These are phyloP conservation scores for Carollia perspicillata DNA, from an alignment of 2,113 vertebrate species.

Conservation along the genomic window DNA sequence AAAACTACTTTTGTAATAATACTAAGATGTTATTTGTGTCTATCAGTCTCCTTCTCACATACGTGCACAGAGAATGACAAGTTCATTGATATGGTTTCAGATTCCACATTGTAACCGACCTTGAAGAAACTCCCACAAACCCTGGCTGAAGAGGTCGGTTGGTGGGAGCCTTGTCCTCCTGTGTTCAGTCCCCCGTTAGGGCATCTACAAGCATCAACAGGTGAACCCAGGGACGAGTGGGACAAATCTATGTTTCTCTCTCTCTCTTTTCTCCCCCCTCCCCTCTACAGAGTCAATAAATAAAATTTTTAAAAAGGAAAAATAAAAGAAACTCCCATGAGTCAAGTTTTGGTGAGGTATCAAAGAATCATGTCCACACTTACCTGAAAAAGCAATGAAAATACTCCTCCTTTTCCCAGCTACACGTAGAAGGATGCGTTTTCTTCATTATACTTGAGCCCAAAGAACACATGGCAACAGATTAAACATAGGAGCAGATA, in stretches of 20 bases:
- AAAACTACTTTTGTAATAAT: neutral
- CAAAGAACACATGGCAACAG: neutral
- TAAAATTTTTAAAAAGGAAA: no score
- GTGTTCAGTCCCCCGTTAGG: no score
- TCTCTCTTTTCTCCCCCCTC: no score
- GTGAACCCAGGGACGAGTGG: no score
- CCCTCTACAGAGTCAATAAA: no score
- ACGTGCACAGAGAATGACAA: neutral
- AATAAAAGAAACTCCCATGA: neutral
- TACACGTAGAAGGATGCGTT: neutral
- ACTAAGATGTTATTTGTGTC: neutral
- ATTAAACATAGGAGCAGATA: neutral
- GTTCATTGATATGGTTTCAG: neutral
- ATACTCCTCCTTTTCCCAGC: neutral
- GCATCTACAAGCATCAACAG: no score
- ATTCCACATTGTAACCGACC: neutral
- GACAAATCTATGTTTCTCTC: no score
- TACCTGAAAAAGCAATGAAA: neutral
- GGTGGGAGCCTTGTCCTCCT: no score
- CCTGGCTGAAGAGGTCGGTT: no score
- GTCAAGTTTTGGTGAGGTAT: neutral
- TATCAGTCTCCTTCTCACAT: neutral
- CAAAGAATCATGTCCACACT: neutral
- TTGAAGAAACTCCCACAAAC: neutral
- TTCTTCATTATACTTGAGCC: neutral